Percentiles rank a stretch among this genome's conserved stretches.
These are phyloP conservation scores for Pachycephala philippinensis DNA, from an alignment of 2,113 vertebrate genomes.

Conservation along the genomic window DNA sequence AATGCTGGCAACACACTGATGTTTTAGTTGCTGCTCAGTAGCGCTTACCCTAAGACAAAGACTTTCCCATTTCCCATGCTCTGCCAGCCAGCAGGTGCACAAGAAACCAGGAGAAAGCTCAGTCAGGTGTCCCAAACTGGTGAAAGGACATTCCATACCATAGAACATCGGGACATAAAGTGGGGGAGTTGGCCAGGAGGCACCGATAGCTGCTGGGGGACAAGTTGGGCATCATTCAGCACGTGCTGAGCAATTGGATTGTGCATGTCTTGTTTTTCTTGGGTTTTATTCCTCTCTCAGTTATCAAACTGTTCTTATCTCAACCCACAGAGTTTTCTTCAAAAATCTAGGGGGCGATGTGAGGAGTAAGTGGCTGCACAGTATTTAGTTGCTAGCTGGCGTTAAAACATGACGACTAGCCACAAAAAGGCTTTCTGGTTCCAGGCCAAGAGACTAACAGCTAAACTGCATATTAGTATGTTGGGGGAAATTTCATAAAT, in stretches of 20 bases:
- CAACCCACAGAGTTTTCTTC: not conserved
- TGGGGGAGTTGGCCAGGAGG: not conserved
- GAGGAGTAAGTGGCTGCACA: not conserved
- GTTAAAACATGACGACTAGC: not conserved
- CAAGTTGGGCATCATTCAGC: not conserved
- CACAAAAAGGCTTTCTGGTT: not conserved
- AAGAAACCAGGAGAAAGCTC: not conserved
- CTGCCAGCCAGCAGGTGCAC: not conserved
- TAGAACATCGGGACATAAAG: not conserved
- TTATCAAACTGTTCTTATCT: not conserved
- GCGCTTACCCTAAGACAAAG: not conserved
- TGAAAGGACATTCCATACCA: not conserved
- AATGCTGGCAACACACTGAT: not conserved
- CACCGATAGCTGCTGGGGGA: fast-evolving
- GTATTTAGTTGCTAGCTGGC: not conserved
- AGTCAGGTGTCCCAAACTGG: not conserved
- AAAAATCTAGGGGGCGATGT: not conserved
- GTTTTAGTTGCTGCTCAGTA: not conserved
- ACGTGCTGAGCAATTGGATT: not conserved
- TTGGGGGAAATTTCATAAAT: not conserved
- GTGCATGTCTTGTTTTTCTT: not conserved
- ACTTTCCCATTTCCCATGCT: not conserved
- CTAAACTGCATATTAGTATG: not conserved
- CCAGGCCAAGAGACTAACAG: not conserved
- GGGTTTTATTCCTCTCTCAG: not conserved